phyloP scores from a whole-genome alignment of 2,113 vertebrate species.

The Dicrurus megarhynchus region DNA sequence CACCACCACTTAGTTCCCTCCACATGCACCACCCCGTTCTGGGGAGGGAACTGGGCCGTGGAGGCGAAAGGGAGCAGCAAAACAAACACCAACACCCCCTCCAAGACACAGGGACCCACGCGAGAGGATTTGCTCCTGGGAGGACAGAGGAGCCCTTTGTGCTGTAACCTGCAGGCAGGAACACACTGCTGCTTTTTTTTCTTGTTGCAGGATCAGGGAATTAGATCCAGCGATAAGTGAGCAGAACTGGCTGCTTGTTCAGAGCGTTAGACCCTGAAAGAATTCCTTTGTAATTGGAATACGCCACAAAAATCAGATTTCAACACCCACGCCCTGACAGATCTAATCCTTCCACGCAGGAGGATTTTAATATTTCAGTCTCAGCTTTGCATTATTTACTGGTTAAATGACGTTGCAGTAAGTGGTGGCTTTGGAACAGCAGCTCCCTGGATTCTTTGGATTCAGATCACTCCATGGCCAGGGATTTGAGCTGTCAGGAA shows the following conservation, averaged over 20 bases:
- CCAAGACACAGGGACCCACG: not conserved
- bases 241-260: constrained; percentile 31
- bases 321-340: not conserved
- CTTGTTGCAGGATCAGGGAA: constrained; percentile 29
- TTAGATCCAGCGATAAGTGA: constrained; percentile 22
- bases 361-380: not conserved
- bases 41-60: not conserved
- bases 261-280: constrained; percentile 26
- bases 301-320: constrained; percentile 18
- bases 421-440: not conserved
- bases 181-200: not conserved
- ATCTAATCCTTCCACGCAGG: not conserved
- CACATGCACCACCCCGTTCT: fast-evolving
- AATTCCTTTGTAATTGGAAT: constrained; percentile 49
- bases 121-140: not conserved
- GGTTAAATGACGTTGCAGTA: not conserved
- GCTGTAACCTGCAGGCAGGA: not conserved
- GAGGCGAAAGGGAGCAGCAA: not conserved
- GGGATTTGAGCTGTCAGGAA: not conserved
- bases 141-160: constrained; percentile 39
- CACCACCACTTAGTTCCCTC: not conserved
- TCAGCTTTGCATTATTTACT: not conserved
- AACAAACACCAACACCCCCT: not conserved
- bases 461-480: not conserved
- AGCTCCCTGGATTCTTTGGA: not conserved